Conservation (phyloP, 2,113 vertebrate genomes). For the Hydrochoerus hydrochaeris region DNA sequence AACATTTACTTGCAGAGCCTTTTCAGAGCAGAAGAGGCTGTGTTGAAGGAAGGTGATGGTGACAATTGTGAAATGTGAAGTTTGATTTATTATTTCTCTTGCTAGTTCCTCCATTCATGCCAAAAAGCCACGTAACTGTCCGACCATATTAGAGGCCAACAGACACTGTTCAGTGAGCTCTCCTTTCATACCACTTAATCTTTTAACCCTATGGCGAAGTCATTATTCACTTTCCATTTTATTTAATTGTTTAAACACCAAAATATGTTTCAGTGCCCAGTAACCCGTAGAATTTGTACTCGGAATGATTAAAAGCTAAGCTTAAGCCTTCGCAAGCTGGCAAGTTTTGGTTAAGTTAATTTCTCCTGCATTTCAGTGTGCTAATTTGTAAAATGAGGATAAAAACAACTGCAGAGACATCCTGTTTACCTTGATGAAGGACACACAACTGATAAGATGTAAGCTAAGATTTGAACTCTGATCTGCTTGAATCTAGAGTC, state of each 20-base stretch:
- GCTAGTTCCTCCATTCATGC: conserved; percentile 48
- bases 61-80: background rate
- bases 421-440: background rate
- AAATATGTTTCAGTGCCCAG: background rate
- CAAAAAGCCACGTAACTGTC: background rate
- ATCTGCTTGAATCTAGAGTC: background rate
- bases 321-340: background rate
- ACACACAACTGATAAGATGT: background rate
- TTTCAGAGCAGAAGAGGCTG: background rate
- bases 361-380: background rate
- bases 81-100: conserved; percentile 40
- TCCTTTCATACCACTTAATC: background rate
- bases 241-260: conserved; percentile 21
- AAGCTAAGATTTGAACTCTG: background rate
- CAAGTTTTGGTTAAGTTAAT: background rate
- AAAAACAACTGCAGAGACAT: background rate
- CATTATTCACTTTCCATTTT: background rate
- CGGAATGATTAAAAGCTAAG: background rate
- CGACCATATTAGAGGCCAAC: background rate
- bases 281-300: background rate
- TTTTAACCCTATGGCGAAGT: background rate
- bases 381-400: background rate
- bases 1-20: background rate
- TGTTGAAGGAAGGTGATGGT: background rate
- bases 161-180: background rate